A percentile compares a stretch with the other conserved stretches of the same genome.
These are phyloP conservation scores for Allacma fusca DNA, from an alignment of 2,888 invertebrate genomes.

Conservation along the genomic window DNA sequence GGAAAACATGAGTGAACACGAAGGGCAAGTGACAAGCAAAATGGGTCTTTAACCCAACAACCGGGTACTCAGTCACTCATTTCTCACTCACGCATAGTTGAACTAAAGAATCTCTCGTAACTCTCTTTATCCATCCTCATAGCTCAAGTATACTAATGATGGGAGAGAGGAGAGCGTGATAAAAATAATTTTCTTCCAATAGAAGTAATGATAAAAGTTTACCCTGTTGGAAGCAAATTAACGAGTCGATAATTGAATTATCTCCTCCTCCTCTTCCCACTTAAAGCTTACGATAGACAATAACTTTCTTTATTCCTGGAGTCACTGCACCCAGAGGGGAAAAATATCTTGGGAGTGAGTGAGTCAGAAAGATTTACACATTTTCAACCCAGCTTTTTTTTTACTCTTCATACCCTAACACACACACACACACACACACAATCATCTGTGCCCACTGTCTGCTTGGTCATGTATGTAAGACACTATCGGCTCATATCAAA, in stretches of 20 bases:
- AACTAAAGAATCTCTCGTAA: background rate
- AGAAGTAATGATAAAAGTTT: conserved; percentile 53
- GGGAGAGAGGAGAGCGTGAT: conserved; percentile 38
- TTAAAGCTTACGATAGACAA: conserved; percentile 38
- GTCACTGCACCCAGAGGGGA: conserved; percentile 25
- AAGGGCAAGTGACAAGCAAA: conserved; percentile 37
- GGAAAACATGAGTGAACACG: conserved; percentile 33
- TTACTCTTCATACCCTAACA: no score
- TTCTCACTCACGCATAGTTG: conserved; percentile 20
- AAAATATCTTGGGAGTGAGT: conserved; percentile 28
- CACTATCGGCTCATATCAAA: no score
- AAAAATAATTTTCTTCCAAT: conserved; percentile 46
- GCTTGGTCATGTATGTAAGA: no score
- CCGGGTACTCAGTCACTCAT: conserved; percentile 6
- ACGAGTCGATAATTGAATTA: conserved; percentile 54
- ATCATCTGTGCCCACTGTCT: no score
- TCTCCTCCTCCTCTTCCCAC: conserved; percentile 23
- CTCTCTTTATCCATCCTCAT: conserved; percentile 18
- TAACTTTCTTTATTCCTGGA: conserved; percentile 45
- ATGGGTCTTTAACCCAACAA: conserved; percentile 36
- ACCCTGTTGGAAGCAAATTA: conserved; percentile 49
- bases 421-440: no score
- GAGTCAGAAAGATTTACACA: conserved; percentile 36
- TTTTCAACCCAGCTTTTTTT: conserved; percentile 5
- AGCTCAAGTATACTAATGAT: conserved; percentile 26